Percentiles rank a stretch among this genome's conserved stretches.
phyloP scores from a whole-genome alignment of 2,113 vertebrate species.

The Cyphomyrus discorhynchus region DNA sequence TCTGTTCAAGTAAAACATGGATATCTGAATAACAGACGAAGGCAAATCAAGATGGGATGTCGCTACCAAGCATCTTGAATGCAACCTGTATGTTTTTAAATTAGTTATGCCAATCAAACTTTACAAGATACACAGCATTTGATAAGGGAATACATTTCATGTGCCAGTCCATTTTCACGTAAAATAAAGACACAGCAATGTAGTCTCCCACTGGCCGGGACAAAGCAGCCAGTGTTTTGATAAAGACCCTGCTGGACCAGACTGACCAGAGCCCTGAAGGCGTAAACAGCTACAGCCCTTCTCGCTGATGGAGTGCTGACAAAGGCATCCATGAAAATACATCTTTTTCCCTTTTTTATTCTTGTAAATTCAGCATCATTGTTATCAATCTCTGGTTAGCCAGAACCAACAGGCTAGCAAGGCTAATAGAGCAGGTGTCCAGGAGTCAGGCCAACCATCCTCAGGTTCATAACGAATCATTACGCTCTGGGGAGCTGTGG shows the following conservation, averaged over 20 bases:
- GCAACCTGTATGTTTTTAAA: slow-evolving; percentile 7
- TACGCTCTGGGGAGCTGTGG: background rate
- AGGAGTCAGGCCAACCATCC: background rate
- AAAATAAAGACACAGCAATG: background rate
- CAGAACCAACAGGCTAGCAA: background rate
- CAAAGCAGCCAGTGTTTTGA: background rate
- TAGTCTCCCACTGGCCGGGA: background rate
- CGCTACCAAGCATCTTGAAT: background rate
- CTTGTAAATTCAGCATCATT: slow-evolving; percentile 4
- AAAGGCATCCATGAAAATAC: background rate
- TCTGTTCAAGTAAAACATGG: background rate
- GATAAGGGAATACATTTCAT: slow-evolving; percentile 5
- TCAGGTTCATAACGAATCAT: background rate
- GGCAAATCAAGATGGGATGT: background rate
- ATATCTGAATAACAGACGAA: background rate
- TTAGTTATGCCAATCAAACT: background rate
- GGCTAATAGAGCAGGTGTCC: background rate
- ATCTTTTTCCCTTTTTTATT: background rate
- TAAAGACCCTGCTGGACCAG: background rate
- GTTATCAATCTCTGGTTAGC: background rate
- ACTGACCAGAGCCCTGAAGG: background rate
- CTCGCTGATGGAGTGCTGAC: background rate
- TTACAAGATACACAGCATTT: slow-evolving; percentile 5
- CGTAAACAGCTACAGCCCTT: background rate
- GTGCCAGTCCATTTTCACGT: background rate